Percentiles rank a stretch among this genome's conserved stretches.
Evolutionary conservation across 2,888 invertebrate genomes (phyloP).

Genomic region (Drosophila kanekoi): DNA sequence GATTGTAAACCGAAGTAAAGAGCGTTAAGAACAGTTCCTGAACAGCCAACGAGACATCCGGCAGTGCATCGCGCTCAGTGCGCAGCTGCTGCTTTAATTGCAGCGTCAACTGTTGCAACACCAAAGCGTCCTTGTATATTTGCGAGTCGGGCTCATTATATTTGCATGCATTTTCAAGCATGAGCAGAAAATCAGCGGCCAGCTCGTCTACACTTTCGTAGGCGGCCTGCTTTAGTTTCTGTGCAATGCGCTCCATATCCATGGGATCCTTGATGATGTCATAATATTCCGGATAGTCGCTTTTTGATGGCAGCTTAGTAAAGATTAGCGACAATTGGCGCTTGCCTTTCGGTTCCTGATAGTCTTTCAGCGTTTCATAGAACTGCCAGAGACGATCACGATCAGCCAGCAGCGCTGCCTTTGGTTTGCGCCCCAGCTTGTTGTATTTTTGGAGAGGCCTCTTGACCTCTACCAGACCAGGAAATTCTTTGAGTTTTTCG

Average conservation of each 20-base stretch:
- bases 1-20: conserved; percentile 97
- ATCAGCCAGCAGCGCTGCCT: conserved; percentile 87
- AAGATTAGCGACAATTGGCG: conserved; percentile 97
- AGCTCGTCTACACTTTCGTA: conserved; percentile 95
- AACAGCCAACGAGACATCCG: conserved; percentile 95
- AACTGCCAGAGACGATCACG: conserved; percentile 94
- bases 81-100: conserved; percentile 96
- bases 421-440: conserved; percentile 79
- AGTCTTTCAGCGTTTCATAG: conserved; percentile 95
- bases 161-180: conserved; percentile 98
- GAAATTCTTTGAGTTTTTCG: conserved; percentile 92
- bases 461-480: conserved; percentile 86
- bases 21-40: conserved; percentile 96
- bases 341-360: conserved; percentile 92
- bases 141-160: conserved; percentile 99
- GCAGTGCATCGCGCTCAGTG: conserved; percentile 90
- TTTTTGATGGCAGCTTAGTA: conserved; percentile 96
- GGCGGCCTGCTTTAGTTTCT: conserved; percentile 90
- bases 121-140: conserved; percentile 98
- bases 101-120: conserved; percentile 95
- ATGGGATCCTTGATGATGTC: conserved; percentile 98
- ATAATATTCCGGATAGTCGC: conserved; percentile 98
- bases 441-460: conserved; percentile 76
- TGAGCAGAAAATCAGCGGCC: conserved; percentile 94
- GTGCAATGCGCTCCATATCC: conserved; percentile 97